phyloP scores from a whole-genome alignment of 1,140 invertebrate genomes.

The Drosophila nebulosa region DNA sequence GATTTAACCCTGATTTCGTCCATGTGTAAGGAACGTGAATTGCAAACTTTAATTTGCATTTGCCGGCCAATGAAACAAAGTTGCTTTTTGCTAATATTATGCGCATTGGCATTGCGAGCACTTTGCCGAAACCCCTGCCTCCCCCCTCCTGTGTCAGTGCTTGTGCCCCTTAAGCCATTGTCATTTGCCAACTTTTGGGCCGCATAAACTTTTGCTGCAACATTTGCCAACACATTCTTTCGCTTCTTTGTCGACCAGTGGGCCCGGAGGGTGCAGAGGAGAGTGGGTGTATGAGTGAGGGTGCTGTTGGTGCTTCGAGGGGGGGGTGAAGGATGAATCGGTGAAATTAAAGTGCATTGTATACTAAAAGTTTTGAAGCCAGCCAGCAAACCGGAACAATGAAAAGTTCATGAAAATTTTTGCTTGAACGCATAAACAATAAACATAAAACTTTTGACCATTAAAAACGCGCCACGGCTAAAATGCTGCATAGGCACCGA shows the following conservation, averaged over 20 bases:
- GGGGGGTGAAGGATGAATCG: not conserved
- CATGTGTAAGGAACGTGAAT: conserved; percentile 13
- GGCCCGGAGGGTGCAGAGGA: not conserved
- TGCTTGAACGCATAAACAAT: conserved; percentile 77
- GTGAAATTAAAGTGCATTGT: conserved; percentile 76
- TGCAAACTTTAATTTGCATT: conserved; percentile 41
- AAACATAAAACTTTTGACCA: conserved; percentile 78
- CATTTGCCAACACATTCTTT: conserved; percentile 72
- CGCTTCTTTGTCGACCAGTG: conserved; percentile 29
- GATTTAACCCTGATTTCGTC: not conserved
- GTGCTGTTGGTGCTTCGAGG: not conserved
- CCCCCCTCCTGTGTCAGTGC: not conserved
- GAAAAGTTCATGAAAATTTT: conserved; percentile 79
- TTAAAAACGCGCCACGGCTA: conserved; percentile 64
- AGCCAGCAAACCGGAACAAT: conserved; percentile 74
- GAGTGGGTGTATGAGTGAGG: not conserved
- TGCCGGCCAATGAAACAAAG: conserved; percentile 46
- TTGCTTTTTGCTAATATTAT: conserved; percentile 41
- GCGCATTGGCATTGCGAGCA: conserved; percentile 41
- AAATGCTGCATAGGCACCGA: conserved; percentile 32
- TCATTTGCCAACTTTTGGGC: conserved; percentile 71
- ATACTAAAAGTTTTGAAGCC: conserved; percentile 62
- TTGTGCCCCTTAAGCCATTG: conserved; percentile 34
- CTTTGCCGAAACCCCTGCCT: not conserved
- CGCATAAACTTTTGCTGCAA: conserved; percentile 77